Evolutionary conservation across 2,797 vertebrate genomes (phyloP).

Genomic region (Alosa sapidissima): DNA sequence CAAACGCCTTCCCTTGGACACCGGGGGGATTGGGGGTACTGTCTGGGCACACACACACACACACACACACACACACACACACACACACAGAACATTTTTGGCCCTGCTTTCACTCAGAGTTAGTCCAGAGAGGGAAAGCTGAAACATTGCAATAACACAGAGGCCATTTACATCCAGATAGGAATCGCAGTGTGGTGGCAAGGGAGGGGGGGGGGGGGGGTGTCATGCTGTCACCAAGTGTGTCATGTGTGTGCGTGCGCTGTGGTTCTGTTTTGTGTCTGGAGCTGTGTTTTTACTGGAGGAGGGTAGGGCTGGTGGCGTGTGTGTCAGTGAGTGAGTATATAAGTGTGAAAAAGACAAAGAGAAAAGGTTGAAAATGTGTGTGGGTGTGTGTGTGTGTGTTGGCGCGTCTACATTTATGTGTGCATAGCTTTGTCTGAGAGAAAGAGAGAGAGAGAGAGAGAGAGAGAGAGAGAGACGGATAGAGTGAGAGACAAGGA

Average conservation of each 20-base stretch:
- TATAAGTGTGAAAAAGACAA: background rate
- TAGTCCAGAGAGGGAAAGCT: constrained; percentile 15
- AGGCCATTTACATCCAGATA: constrained; percentile 46
- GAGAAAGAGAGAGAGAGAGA: background rate
- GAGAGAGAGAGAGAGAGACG: background rate
- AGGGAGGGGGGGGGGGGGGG: background rate
- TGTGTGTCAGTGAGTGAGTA: constrained; percentile 27
- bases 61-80: background rate
- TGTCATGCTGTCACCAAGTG: background rate
- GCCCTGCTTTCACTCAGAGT: constrained; percentile 20
- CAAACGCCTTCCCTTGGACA: constrained; percentile 26
- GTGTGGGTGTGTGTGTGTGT: constrained; percentile 1
- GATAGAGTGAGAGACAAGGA: background rate
- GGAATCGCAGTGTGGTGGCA: constrained; percentile 24
- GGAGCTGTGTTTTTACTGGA: background rate
- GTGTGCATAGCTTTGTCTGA: background rate
- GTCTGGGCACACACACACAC: constrained; percentile 20
- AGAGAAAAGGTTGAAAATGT: background rate
- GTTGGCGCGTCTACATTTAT: background rate
- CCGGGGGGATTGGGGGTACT: background rate
- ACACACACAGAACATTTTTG: background rate
- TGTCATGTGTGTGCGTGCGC: background rate
- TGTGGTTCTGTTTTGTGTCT: constrained; percentile 1
- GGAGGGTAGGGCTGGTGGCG: background rate
- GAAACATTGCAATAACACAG: constrained; percentile 48